A percentile compares a stretch with the other conserved stretches of the same genome.
phyloP scores from a whole-genome alignment of 2,797 vertebrate species.

The Galagoides demidoff region DNA sequence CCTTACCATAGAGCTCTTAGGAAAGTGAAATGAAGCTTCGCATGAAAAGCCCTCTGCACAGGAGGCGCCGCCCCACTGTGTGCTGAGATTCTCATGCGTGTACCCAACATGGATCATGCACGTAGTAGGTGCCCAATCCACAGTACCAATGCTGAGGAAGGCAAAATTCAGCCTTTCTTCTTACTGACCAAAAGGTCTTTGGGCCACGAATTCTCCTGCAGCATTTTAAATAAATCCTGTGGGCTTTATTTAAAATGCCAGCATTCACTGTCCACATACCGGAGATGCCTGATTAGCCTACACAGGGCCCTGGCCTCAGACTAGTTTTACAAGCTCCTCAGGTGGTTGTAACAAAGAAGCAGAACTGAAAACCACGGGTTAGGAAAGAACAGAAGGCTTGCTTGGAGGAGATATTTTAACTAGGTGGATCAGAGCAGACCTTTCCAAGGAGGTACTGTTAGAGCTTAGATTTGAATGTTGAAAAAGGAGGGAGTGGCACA shows the following conservation, averaged over 20 bases:
- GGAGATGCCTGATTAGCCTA: not conserved
- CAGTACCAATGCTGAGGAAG: fast-evolving
- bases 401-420: not conserved
- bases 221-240: not conserved
- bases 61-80: fast-evolving
- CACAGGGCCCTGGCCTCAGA: not conserved
- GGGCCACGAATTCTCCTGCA: not conserved
- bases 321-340: not conserved
- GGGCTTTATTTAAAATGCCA: not conserved
- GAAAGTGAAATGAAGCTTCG: not conserved
- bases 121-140: not conserved
- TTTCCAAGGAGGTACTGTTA: not conserved
- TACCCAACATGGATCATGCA: fast-evolving
- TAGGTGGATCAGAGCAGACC: not conserved
- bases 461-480: not conserved
- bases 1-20: not conserved
- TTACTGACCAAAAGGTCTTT: not conserved
- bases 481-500: not conserved
- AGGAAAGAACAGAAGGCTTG: not conserved
- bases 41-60: not conserved
- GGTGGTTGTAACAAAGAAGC: not conserved
- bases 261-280: not conserved
- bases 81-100: fast-evolving
- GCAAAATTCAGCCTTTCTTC: not conserved
- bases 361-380: not conserved